These are phyloP conservation scores for Pogonomyrmex californicus DNA, from an alignment of 1,140 invertebrate genomes.

Conservation along the genomic window DNA sequence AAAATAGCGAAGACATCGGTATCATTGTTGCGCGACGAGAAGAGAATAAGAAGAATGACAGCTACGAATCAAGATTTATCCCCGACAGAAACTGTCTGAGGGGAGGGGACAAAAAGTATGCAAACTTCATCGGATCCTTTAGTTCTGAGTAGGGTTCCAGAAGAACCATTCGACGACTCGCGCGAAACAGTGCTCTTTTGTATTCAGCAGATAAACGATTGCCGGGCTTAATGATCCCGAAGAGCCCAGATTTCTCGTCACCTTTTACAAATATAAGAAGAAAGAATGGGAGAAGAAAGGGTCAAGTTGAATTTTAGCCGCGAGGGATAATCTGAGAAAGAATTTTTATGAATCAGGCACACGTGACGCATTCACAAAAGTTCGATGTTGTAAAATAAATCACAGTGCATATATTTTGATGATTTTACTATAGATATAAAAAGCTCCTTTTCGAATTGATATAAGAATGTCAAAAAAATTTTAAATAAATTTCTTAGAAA, in stretches of 20 bases:
- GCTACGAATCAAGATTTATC: conserved; percentile 24
- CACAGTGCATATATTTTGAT: background rate
- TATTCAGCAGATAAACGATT: conserved; percentile 58
- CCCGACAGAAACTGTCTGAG: conserved; percentile 33
- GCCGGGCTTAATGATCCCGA: conserved; percentile 52
- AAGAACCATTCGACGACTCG: conserved; percentile 55
- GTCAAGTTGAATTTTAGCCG: background rate
- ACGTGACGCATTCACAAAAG: background rate
- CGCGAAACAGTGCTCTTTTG: conserved; percentile 65
- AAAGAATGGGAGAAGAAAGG: background rate
- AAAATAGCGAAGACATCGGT: background rate
- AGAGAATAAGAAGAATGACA: conserved; percentile 2
- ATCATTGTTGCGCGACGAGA: conserved; percentile 12
- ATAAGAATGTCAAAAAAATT: background rate
- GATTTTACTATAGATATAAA: background rate
- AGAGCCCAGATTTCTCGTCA: conserved; percentile 51
- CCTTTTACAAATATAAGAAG: conserved; percentile 41
- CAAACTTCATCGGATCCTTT: conserved; percentile 59
- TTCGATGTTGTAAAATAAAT: conserved; percentile 31
- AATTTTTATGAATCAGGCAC: conserved; percentile 22
- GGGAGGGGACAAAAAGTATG: conserved; percentile 46
- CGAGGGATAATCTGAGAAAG: background rate
- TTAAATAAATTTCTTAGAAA: background rate
- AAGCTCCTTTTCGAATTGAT: background rate
- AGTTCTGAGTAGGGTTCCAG: conserved; percentile 54